Conservation (phyloP, 2,113 vertebrate species). For the Spea multiplicata region DNA sequence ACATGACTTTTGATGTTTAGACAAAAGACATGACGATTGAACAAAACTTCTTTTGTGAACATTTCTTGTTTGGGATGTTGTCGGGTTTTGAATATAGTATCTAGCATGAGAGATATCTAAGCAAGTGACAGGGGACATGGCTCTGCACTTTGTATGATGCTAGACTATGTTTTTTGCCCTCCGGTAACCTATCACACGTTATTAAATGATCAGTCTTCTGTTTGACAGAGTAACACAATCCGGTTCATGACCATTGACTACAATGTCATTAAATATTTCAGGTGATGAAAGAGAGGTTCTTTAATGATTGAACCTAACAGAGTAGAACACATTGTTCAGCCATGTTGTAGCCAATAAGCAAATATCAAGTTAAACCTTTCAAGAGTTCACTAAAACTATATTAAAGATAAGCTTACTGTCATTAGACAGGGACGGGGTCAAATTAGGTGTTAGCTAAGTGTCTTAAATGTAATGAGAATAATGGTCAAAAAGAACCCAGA, state of each 20-base stretch:
- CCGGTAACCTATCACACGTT: constrained; percentile 1
- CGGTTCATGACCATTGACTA: neutral
- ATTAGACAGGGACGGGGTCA: too few relatives aligned
- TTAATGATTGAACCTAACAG: neutral
- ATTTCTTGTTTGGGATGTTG: too few relatives aligned
- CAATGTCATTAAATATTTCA: neutral
- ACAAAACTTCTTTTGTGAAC: too few relatives aligned
- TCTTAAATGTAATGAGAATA: too few relatives aligned
- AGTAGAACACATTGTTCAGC: neutral
- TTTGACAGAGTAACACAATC: constrained; percentile 5
- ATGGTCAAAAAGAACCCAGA: too few relatives aligned
- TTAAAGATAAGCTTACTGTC: too few relatives aligned
- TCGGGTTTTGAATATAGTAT: neutral
- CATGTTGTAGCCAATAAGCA: too few relatives aligned
- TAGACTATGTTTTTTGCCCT: neutral
- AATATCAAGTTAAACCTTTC: too few relatives aligned
- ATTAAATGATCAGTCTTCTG: constrained; percentile 21
- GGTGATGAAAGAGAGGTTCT: neutral
- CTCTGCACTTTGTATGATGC: constrained; percentile 16
- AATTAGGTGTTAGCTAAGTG: too few relatives aligned
- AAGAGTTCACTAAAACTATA: too few relatives aligned
- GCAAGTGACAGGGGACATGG: neutral
- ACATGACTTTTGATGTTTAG: neutral
- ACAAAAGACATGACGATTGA: neutral
- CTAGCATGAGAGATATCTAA: neutral